phyloP scores from a whole-genome alignment of 2,797 vertebrate species.

The Loris lydekkerianus region DNA sequence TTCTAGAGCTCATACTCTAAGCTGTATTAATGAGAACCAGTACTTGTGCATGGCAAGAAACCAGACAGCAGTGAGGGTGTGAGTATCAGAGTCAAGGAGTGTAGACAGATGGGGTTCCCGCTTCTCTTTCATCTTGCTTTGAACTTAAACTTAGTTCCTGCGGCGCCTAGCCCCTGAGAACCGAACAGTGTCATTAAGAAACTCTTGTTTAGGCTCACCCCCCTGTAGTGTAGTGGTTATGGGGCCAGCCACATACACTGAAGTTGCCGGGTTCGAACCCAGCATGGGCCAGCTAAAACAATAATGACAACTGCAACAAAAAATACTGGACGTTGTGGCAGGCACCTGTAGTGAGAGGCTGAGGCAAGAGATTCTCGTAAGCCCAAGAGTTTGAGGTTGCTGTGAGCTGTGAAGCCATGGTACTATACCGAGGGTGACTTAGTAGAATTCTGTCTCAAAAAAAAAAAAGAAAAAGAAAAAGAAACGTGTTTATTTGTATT shows the following conservation, averaged over 20 bases:
- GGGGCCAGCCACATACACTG: no score
- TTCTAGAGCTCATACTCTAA: neutral
- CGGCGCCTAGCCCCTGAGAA: slow-evolving; percentile 13
- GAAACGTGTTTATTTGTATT: slow-evolving; percentile 38
- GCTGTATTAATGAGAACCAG: neutral
- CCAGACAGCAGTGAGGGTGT: neutral
- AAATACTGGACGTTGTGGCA: no score
- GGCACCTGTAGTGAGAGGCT: no score
- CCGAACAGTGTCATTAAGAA: neutral
- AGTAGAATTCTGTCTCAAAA: no score
- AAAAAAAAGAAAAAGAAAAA: neutral
- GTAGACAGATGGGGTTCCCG: neutral
- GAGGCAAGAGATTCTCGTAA: no score
- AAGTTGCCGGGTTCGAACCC: no score
- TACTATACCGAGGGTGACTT: no score
- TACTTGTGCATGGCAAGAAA: neutral
- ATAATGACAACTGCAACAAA: no score
- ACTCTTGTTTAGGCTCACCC: neutral
- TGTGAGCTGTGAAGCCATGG: no score
- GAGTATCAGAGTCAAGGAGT: neutral
- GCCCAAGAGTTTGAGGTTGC: no score
- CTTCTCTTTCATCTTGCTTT: neutral
- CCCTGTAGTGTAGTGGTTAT: no score
- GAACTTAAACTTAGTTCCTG: neutral
- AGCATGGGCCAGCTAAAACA: no score